Evolutionary conservation across 2,113 vertebrate species (phyloP).

Genomic region (Clarias batrachus): DNA sequence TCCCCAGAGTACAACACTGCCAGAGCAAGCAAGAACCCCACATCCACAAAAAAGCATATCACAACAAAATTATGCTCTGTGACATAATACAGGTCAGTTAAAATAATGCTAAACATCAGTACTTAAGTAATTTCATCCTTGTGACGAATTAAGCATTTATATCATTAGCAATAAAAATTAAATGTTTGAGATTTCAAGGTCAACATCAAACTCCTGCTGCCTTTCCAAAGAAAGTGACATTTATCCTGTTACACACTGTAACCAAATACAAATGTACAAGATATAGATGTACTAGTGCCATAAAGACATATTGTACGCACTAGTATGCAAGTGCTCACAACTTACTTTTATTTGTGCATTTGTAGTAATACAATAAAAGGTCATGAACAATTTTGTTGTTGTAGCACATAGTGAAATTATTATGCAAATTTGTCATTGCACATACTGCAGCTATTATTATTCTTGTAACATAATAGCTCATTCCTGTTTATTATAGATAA

Average conservation of each 20-base stretch:
- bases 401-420: not conserved
- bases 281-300: not conserved
- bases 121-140: not conserved
- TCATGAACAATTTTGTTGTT: not conserved
- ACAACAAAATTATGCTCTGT: not conserved
- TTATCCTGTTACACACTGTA: not conserved
- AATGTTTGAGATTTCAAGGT: not conserved
- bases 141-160: not conserved
- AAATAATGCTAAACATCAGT: not conserved
- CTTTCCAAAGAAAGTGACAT: not conserved
- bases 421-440: not conserved
- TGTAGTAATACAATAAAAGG: no score
- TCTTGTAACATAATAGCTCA: not conserved
- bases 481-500: not conserved
- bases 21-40: not conserved
- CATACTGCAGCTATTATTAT: not conserved
- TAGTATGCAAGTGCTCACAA: not conserved
- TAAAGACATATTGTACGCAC: not conserved
- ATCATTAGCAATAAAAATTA: not conserved
- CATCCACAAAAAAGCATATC: conserved; percentile 1
- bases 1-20: not conserved
- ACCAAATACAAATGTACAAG: not conserved
- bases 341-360: not conserved
- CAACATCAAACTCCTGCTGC: not conserved
- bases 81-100: not conserved